A percentile compares a stretch with the other conserved stretches of the same genome.
Conservation (phyloP, 1,140 invertebrate genomes). For the Venustaconcha ellipsiformis region DNA sequence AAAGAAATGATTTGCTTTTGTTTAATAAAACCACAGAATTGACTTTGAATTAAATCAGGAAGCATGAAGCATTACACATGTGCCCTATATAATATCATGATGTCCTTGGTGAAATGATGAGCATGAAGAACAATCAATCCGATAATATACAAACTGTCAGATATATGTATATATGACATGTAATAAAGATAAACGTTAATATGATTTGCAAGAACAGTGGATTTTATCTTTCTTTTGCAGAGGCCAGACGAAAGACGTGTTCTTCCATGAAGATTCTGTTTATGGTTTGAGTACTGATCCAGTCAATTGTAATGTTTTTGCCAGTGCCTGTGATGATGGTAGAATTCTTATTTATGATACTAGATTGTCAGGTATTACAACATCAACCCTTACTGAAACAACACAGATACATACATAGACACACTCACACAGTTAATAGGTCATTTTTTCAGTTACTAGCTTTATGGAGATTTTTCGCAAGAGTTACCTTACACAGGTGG, state of each 20-base stretch:
- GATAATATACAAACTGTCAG: not conserved
- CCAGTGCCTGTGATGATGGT: slow-evolving; percentile 92
- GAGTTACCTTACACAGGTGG: too few relatives aligned
- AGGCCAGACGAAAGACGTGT: slow-evolving; percentile 79
- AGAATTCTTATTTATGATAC: slow-evolving; percentile 88
- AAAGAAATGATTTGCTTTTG: too few relatives aligned
- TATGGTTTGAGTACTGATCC: slow-evolving; percentile 90
- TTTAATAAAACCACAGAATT: too few relatives aligned
- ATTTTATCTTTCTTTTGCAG: slow-evolving; percentile 69
- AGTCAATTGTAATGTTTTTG: slow-evolving; percentile 83
- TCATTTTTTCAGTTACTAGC: too few relatives aligned
- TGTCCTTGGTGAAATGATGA: too few relatives aligned
- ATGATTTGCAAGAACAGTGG: not conserved
- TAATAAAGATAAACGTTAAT: not conserved
- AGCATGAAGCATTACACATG: too few relatives aligned
- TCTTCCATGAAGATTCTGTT: slow-evolving; percentile 88
- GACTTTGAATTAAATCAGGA: too few relatives aligned
- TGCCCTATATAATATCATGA: too few relatives aligned
- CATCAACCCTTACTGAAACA: too few relatives aligned
- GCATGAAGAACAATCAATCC: not conserved
- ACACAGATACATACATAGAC: too few relatives aligned
- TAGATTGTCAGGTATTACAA: slow-evolving; percentile 68
- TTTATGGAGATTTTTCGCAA: too few relatives aligned
- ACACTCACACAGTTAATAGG: too few relatives aligned
- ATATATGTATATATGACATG: not conserved